Evolutionary conservation across 2,797 vertebrate genomes (phyloP).

Genomic region (Dendrocincla fuliginosa): DNA sequence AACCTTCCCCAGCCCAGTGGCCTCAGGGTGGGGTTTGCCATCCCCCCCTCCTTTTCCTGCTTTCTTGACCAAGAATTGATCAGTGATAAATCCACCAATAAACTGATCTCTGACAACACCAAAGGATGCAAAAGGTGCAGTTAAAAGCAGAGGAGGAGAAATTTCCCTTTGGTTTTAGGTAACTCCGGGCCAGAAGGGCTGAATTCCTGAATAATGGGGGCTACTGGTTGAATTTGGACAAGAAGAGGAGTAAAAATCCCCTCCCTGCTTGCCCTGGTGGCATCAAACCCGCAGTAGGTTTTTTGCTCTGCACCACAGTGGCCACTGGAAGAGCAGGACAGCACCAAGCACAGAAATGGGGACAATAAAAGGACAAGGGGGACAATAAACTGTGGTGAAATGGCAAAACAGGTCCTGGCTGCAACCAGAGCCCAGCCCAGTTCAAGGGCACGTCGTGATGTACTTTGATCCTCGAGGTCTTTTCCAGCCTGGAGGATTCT

Average conservation of each 20-base stretch:
- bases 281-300: background rate
- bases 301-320: background rate
- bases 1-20: background rate
- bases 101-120: background rate
- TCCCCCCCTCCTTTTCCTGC: background rate
- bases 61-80: background rate
- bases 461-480: background rate
- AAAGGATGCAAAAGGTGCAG: background rate
- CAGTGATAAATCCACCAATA: background rate
- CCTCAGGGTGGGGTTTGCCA: background rate
- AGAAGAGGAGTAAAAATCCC: background rate
- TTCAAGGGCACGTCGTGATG: background rate
- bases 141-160: background rate
- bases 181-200: background rate
- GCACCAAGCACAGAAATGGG: background rate
- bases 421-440: background rate
- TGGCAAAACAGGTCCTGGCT: background rate
- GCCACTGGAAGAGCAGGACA: too few species aligned
- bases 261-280: background rate
- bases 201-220: background rate
- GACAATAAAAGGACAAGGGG: background rate
- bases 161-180: background rate
- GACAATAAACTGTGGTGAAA: background rate
- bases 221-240: background rate
- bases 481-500: background rate